A percentile compares a stretch with the other conserved stretches of the same genome.
Evolutionary conservation across 1,140 invertebrate genomes (phyloP).

Genomic region (Aradophagus sp.): DNA sequence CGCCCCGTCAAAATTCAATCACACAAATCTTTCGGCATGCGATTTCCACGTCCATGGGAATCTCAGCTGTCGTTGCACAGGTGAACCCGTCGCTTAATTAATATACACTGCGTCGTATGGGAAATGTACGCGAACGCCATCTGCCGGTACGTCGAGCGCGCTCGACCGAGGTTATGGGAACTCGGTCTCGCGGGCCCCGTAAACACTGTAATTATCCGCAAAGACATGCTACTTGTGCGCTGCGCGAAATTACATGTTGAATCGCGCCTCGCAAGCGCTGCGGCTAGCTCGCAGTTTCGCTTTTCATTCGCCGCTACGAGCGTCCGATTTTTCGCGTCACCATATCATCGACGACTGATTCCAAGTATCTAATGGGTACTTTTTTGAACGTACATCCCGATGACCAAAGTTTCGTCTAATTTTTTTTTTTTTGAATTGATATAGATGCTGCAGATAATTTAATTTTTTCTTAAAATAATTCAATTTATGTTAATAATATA

Average conservation of each 20-base stretch:
- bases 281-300: conserved; percentile 51
- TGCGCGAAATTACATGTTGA: conserved; percentile 62
- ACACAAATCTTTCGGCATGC: conserved; percentile 29
- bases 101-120: conserved; percentile 62
- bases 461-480: no score
- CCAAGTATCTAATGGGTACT: no score
- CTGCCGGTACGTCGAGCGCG: conserved; percentile 57
- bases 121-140: conserved; percentile 65
- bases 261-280: conserved; percentile 50
- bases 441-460: no score
- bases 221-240: conserved; percentile 67
- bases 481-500: no score
- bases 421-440: no score
- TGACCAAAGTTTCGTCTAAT: no score
- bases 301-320: conserved; percentile 41
- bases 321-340: conserved; percentile 25
- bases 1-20: no score
- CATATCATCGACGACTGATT: no score
- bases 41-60: conserved; percentile 61
- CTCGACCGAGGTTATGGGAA: conserved; percentile 70
- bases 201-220: conserved; percentile 71
- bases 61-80: conserved; percentile 59
- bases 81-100: conserved; percentile 59
- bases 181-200: conserved; percentile 66
- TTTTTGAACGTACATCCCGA: no score